A percentile compares a stretch with the other conserved stretches of the same genome.
These are phyloP conservation scores for Halichondria panicea DNA, from an alignment of 37 sponge, comb jelly and placozoan genomes.

Conservation along the genomic window DNA sequence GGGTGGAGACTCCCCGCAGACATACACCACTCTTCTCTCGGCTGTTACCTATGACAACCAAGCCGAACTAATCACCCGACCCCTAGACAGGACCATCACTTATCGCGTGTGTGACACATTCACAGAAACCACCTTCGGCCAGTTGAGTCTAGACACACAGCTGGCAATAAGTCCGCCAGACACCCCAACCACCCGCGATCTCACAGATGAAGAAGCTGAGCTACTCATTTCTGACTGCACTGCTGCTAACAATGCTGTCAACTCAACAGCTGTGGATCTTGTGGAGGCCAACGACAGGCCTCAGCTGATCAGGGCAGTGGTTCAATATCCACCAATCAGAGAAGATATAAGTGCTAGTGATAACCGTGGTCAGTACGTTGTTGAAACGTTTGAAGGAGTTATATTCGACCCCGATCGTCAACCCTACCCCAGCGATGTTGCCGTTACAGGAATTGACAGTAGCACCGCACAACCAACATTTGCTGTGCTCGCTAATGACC, in stretches of 20 bases:
- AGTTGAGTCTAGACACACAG: conserved; percentile 20
- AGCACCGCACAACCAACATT: background rate
- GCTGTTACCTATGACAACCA: conserved; percentile 42
- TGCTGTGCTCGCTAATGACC: too few relatives aligned
- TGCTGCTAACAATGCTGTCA: background rate
- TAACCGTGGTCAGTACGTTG: conserved; percentile 34
- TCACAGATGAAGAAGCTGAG: background rate
- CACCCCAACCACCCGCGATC: background rate
- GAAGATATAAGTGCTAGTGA: conserved; percentile 39
- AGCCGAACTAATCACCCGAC: conserved; percentile 39
- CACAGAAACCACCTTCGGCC: background rate
- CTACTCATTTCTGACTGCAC: background rate
- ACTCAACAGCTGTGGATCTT: conserved; percentile 17
- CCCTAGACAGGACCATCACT: conserved; percentile 53
- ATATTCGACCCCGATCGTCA: conserved; percentile 39
- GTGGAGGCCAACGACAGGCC: conserved; percentile 46
- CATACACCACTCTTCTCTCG: conserved; percentile 34
- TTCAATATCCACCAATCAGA: conserved; percentile 13
- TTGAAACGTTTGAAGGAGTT: conserved; percentile 20
- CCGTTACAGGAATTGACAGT: conserved; percentile 16
- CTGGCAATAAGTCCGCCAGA: conserved; percentile 12
- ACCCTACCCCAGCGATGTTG: conserved; percentile 36
- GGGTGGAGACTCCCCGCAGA: conserved; percentile 25
- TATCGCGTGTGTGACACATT: conserved; percentile 59
- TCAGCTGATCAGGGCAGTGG: background rate